These are phyloP conservation scores for Artibeus jamaicensis DNA, from an alignment of 2,797 vertebrate genomes.

Conservation along the genomic window DNA sequence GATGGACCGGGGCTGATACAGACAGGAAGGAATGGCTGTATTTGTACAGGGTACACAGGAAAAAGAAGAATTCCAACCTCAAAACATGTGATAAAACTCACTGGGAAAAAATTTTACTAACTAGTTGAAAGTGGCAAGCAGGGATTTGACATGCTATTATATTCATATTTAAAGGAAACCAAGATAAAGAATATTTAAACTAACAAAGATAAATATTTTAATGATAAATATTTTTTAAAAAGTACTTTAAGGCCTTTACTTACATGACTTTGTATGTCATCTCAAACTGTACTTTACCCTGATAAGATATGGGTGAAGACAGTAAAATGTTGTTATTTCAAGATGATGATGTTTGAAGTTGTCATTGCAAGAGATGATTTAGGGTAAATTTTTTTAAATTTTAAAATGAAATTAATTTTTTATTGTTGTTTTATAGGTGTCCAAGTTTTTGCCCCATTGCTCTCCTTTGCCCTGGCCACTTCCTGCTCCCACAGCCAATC, in stretches of 20 bases:
- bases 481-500: too few species aligned
- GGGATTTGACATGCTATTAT: not conserved
- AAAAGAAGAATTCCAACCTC: not conserved
- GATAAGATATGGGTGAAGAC: not conserved
- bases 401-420: too few species aligned
- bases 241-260: not conserved
- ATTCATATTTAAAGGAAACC: not conserved
- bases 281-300: not conserved
- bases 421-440: too few species aligned
- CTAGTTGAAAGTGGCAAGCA: not conserved
- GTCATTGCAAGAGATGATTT: slow-evolving; percentile 9
- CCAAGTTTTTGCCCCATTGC: too few species aligned
- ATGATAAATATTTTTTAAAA: not conserved
- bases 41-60: not conserved
- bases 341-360: not conserved
- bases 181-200: not conserved
- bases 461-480: too few species aligned
- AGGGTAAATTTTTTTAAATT: not conserved
- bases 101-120: not conserved
- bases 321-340: not conserved
- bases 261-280: not conserved
- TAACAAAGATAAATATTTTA: not conserved
- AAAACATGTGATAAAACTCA: not conserved
- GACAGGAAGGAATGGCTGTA: not conserved
- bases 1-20: not conserved